Percentiles rank a stretch among this genome's conserved stretches.
phyloP scores from a whole-genome alignment of 92 coral and sea anemone species.

The Pocillopora grandis region DNA sequence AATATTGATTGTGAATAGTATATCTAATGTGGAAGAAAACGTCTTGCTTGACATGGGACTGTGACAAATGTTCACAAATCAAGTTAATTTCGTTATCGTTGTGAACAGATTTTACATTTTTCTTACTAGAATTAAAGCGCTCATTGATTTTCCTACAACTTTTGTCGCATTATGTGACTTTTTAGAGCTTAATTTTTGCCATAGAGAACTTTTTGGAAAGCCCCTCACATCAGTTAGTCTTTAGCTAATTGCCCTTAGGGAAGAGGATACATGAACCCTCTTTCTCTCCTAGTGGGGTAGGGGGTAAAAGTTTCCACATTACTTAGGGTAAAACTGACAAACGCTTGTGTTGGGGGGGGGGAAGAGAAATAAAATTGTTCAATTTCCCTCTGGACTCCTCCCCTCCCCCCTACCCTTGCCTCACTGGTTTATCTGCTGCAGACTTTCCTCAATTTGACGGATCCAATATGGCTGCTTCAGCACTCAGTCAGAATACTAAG shows the following conservation, averaged over 20 bases:
- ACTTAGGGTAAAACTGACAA: too few species aligned
- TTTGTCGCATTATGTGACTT: constrained; percentile 15
- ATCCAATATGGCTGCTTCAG: too few species aligned
- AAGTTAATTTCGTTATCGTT: constrained; percentile 1
- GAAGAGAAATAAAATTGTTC: too few species aligned
- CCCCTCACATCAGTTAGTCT: constrained; percentile 15
- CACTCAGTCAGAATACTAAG: too few species aligned
- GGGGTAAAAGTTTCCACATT: not conserved
- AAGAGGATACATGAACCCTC: constrained; percentile 11
- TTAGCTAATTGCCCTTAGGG: constrained; percentile 6
- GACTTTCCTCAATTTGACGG: too few species aligned
- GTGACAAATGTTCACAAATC: constrained; percentile 16
- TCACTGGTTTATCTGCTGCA: too few species aligned
- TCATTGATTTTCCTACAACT: constrained; percentile 21
- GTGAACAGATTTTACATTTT: not conserved
- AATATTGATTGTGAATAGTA: constrained; percentile 5
- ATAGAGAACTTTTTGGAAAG: constrained; percentile 11
- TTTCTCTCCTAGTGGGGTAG: constrained; percentile 20
- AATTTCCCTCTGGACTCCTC: too few species aligned
- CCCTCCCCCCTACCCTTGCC: too few species aligned
- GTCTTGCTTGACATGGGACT: constrained; percentile 1
- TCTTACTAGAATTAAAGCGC: constrained; percentile 12
- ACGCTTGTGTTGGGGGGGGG: too few species aligned
- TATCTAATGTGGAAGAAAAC: constrained; percentile 16
- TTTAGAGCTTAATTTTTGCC: constrained; percentile 7